A percentile compares a stretch with the other conserved stretches of the same genome.
These are phyloP conservation scores for Drosophila limbata DNA, from an alignment of 2,888 invertebrate species.

Conservation along the genomic window DNA sequence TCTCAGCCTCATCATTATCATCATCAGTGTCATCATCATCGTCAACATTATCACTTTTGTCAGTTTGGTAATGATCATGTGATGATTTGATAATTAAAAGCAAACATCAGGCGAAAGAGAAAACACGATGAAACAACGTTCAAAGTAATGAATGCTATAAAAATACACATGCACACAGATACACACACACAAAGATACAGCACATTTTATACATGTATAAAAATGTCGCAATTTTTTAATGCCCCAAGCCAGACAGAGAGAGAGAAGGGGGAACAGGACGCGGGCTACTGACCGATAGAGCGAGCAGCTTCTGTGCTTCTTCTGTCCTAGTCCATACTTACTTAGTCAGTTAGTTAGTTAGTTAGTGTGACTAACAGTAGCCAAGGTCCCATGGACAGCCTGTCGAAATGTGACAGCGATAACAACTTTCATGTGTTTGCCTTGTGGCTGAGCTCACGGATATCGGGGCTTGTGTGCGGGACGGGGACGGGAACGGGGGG, in stretches of 20 bases:
- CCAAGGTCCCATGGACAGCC: slow-evolving; percentile 39
- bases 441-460: background rate
- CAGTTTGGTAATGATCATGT: slow-evolving; percentile 72
- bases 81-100: slow-evolving; percentile 81
- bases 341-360: slow-evolving; percentile 5
- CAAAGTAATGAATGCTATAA: slow-evolving; percentile 65
- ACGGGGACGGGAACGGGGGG: slow-evolving; percentile 10
- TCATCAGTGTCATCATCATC: slow-evolving; percentile 15
- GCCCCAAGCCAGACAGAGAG: slow-evolving; percentile 24
- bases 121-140: slow-evolving; percentile 56
- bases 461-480: slow-evolving; percentile 5
- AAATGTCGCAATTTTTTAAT: slow-evolving; percentile 49
- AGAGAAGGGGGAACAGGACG: slow-evolving; percentile 2
- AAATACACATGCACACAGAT: slow-evolving; percentile 34
- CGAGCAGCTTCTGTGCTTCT: slow-evolving; percentile 32
- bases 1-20: background rate
- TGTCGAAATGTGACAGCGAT: slow-evolving; percentile 64
- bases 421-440: slow-evolving; percentile 62
- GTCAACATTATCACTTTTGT: slow-evolving; percentile 54
- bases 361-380: slow-evolving; percentile 44
- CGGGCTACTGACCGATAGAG: slow-evolving; percentile 63
- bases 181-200: slow-evolving; percentile 13
- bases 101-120: slow-evolving; percentile 69
- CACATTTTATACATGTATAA: slow-evolving; percentile 23
- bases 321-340: slow-evolving; percentile 25